Percentiles rank a stretch among this genome's conserved stretches.
Conservation (phyloP, 2,888 invertebrate genomes). For the Theodoxus fluviatilis region DNA sequence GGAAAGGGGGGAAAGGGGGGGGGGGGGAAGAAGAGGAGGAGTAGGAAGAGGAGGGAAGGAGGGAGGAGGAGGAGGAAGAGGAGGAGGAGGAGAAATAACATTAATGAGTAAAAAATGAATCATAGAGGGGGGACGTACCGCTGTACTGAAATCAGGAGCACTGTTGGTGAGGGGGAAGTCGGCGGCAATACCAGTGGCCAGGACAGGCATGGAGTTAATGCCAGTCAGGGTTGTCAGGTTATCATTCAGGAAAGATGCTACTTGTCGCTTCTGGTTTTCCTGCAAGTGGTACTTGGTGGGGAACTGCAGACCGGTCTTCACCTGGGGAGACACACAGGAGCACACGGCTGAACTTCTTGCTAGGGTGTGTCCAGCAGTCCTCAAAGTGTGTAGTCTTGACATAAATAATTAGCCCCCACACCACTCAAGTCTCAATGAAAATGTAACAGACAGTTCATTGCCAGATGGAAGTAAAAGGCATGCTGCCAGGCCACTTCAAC, state of each 20-base stretch:
- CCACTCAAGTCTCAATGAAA: too few species aligned
- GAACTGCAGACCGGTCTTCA: constrained; percentile 86
- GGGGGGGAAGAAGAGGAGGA: neutral
- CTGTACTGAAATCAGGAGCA: constrained; percentile 38
- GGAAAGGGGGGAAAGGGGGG: too few species aligned
- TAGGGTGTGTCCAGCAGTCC: too few species aligned
- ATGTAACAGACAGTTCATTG: too few species aligned
- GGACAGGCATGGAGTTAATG: constrained; percentile 50
- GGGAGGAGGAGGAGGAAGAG: neutral
- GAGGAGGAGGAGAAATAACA: neutral
- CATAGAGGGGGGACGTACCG: constrained; percentile 13
- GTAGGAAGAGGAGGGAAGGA: neutral
- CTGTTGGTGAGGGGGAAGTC: constrained; percentile 38
- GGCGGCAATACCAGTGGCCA: constrained; percentile 28
- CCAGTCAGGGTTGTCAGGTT: constrained; percentile 35
- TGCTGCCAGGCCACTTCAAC: too few species aligned
- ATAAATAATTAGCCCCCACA: too few species aligned
- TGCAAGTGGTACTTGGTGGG: constrained; percentile 92
- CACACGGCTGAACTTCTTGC: too few species aligned
- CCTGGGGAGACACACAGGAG: constrained; percentile 73
- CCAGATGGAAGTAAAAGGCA: too few species aligned
- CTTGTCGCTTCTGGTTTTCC: constrained; percentile 89
- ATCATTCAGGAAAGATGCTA: constrained; percentile 78
- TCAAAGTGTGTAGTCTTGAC: too few species aligned
- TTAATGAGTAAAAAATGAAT: neutral